A percentile compares a stretch with the other conserved stretches of the same genome.
These are phyloP conservation scores for Todiramphus saurophagus DNA, from an alignment of 2,113 vertebrate genomes.

Conservation along the genomic window DNA sequence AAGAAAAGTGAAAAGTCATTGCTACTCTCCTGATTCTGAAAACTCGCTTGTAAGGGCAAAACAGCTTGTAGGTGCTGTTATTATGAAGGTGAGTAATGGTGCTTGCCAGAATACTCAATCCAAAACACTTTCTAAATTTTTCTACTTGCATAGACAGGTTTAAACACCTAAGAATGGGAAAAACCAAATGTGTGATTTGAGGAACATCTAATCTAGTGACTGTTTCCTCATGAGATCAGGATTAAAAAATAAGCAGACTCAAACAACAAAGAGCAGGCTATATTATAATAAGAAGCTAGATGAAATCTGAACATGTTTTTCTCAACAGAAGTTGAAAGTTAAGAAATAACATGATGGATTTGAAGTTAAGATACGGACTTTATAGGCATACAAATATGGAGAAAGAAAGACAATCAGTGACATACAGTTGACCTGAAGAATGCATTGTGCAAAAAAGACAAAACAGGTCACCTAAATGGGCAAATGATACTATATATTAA, in stretches of 20 bases:
- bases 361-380: no score
- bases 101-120: background rate
- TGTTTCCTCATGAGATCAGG: background rate
- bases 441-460: background rate
- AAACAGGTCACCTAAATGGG: background rate
- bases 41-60: background rate
- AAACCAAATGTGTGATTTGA: background rate
- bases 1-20: background rate
- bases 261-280: background rate
- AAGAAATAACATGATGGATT: background rate
- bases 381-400: background rate
- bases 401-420: background rate
- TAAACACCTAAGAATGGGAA: background rate
- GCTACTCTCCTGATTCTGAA: background rate
- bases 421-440: background rate
- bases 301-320: background rate
- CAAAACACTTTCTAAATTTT: background rate
- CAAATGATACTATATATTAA: background rate
- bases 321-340: background rate
- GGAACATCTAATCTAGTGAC: background rate
- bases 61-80: accelerated
- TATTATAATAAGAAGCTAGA: background rate
- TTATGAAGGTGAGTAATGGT: background rate
- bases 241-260: background rate
- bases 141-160: background rate